Percentiles rank a stretch among this genome's conserved stretches.
phyloP scores from a whole-genome alignment of 2,113 vertebrate genomes.

The Barnardius zonarius region DNA sequence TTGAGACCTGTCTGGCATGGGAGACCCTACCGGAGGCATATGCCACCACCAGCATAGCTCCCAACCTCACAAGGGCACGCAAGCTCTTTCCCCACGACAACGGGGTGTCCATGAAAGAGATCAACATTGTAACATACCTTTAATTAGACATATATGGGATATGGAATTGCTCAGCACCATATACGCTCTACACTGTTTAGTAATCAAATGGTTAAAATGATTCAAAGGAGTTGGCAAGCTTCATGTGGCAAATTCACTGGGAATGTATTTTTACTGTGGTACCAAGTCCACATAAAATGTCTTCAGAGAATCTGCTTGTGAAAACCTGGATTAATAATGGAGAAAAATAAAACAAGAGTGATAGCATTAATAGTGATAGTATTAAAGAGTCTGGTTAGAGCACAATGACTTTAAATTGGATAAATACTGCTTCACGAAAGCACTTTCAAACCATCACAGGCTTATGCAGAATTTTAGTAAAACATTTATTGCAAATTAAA shows the following conservation, averaged over 20 bases:
- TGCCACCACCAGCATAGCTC: no score
- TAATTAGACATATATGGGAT: background rate
- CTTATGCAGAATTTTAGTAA: slow-evolving; percentile 38
- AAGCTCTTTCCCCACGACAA: no score
- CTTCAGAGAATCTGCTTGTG: slow-evolving; percentile 35
- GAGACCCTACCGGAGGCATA: no score
- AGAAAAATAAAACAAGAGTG: slow-evolving; percentile 33
- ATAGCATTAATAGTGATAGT: background rate
- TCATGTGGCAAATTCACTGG: slow-evolving; percentile 19
- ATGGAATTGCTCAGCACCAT: background rate
- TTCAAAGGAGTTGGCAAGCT: background rate
- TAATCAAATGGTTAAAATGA: background rate
- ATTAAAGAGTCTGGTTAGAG: slow-evolving; percentile 25
- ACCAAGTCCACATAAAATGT: background rate
- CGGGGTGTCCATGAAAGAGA: background rate
- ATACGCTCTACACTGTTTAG: background rate
- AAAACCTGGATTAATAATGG: background rate
- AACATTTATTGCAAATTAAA: slow-evolving; percentile 55
- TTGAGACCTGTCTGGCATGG: no score
- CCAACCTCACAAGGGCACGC: no score
- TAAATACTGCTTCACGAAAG: slow-evolving; percentile 24
- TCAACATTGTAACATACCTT: background rate
- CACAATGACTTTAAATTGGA: background rate
- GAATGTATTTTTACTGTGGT: slow-evolving; percentile 37
- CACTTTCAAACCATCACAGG: slow-evolving; percentile 5